A percentile compares a stretch with the other conserved stretches of the same genome.
phyloP scores from a whole-genome alignment of 92 coral and sea anemone genomes.

The Chrysogorgia sp. region DNA sequence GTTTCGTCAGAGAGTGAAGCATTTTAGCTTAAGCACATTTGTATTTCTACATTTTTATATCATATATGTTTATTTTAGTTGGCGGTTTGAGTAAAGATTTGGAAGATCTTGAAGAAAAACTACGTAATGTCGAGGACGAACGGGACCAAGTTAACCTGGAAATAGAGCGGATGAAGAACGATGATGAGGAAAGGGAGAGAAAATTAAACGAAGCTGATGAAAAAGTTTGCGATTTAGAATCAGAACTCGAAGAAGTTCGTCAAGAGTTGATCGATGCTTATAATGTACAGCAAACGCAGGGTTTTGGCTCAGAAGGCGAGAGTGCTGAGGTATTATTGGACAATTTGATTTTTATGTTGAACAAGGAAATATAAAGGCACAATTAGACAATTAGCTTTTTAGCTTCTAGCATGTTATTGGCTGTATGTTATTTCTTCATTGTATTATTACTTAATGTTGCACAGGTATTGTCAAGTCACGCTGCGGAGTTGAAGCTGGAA shows the following conservation, averaged over 20 bases:
- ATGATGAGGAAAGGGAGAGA: slow-evolving; percentile 68
- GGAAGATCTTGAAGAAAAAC: slow-evolving; percentile 91
- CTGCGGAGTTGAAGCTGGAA: slow-evolving; percentile 76
- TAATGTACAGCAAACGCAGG: slow-evolving; percentile 26
- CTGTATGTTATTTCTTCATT: neutral
- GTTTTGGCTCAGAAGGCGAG: slow-evolving; percentile 70
- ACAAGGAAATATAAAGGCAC: no score
- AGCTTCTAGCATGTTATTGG: no score
- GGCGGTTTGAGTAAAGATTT: slow-evolving; percentile 69
- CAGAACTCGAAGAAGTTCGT: slow-evolving; percentile 33
- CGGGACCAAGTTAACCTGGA: slow-evolving; percentile 78
- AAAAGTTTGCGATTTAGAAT: slow-evolving; percentile 49
- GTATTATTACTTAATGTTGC: neutral
- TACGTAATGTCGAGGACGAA: slow-evolving; percentile 74
- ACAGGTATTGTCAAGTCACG: slow-evolving; percentile 67
- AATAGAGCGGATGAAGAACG: slow-evolving; percentile 76
- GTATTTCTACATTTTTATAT: no score
- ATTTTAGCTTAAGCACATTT: no score
- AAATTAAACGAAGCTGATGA: slow-evolving; percentile 83
- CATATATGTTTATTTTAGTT: slow-evolving; percentile 42
- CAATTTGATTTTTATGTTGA: no score
- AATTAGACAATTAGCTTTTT: no score
- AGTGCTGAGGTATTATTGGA: slow-evolving; percentile 78
- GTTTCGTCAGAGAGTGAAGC: no score
- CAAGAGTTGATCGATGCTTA: slow-evolving; percentile 36